Conservation (phyloP, 2,113 vertebrate species). For the Cinclus mexicanus region DNA sequence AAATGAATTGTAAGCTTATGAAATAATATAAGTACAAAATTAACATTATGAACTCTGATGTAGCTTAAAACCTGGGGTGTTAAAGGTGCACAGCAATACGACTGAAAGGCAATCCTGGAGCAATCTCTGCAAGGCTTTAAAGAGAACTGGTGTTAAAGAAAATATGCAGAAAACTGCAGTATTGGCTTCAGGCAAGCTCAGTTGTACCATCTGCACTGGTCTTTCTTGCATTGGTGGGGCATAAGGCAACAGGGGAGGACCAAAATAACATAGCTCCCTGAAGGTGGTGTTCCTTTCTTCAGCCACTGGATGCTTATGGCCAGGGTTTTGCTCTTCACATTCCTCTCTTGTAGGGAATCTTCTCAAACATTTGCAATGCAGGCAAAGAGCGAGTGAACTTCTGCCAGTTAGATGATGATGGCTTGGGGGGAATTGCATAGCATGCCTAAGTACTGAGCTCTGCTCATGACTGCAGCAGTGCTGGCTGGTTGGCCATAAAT, state of each 20-base stretch:
- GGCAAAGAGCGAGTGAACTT: constrained; percentile 9
- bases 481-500: constrained; percentile 44
- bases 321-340: not conserved
- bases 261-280: constrained; percentile 2
- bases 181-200: not conserved
- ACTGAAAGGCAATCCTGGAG: not conserved
- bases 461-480: not conserved
- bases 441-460: constrained; percentile 19
- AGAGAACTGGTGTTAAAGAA: not conserved
- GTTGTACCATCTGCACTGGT: not conserved
- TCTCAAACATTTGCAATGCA: constrained; percentile 24
- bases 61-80: not conserved
- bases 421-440: constrained; percentile 20
- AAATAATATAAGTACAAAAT: not conserved
- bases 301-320: not conserved
- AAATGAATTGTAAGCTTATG: not conserved
- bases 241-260: not conserved
- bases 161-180: not conserved
- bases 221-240: not conserved
- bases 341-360: not conserved
- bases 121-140: not conserved
- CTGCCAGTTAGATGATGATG: constrained; percentile 31
- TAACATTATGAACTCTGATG: not conserved
- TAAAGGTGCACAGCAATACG: not conserved
- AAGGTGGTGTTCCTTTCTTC: constrained; percentile 15